phyloP scores from a whole-genome alignment of 2,888 invertebrate genomes.

The Sialis fuliginosa region DNA sequence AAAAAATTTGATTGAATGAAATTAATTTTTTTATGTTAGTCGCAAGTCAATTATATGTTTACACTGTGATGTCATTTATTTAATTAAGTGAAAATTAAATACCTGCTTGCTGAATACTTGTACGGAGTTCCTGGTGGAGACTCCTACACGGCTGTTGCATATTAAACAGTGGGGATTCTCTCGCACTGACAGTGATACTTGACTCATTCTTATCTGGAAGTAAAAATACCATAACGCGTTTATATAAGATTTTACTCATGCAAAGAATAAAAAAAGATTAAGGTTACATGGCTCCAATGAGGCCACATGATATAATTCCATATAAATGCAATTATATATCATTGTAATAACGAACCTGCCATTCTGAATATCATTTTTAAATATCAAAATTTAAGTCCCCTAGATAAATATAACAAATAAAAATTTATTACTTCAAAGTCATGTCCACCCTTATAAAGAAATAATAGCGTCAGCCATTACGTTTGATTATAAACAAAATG shows the following conservation, averaged over 20 bases:
- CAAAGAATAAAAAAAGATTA: neutral
- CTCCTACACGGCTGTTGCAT: constrained; percentile 37
- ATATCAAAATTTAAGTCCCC: constrained; percentile 15
- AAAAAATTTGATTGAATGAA: neutral
- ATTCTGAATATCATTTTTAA: neutral
- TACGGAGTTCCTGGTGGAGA: constrained; percentile 31
- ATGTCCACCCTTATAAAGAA: neutral
- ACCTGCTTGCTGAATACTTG: constrained; percentile 31
- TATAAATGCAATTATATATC: neutral
- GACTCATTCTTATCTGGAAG: constrained; percentile 14
- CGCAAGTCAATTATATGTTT: too few species aligned
- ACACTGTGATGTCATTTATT: too few species aligned
- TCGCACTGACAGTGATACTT: constrained; percentile 9
- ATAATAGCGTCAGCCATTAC: constrained; percentile 4
- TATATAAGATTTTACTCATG: neutral
- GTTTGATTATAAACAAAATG: neutral
- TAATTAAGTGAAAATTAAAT: constrained; percentile 8
- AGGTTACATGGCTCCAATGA: neutral
- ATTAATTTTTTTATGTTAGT: neutral
- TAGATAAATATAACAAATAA: constrained; percentile 14
- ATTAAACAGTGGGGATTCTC: constrained; percentile 34
- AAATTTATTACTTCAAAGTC: neutral
- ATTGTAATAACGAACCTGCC: neutral
- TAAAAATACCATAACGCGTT: neutral
- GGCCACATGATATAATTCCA: neutral